Conservation (phyloP, 1,140 invertebrate species). For the Metaphire vulgaris region DNA sequence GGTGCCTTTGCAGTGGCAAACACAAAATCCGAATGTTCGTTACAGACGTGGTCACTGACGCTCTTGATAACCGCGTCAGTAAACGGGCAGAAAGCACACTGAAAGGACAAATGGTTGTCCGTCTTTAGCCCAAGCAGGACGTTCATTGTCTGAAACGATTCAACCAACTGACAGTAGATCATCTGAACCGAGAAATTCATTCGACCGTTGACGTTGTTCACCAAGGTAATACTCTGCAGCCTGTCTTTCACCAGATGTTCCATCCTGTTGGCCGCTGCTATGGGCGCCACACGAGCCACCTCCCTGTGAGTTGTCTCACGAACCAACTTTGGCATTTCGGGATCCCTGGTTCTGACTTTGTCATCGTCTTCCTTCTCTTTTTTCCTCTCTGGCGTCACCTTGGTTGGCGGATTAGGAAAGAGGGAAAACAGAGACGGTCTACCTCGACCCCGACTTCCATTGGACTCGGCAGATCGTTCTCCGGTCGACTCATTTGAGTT, state of each 20-base stretch:
- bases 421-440: not conserved
- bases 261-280: not conserved
- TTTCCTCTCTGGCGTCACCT: not conserved
- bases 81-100: not conserved
- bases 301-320: not conserved
- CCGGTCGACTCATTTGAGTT: not conserved
- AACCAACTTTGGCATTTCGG: not conserved
- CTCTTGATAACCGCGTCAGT: not conserved
- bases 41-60: not conserved
- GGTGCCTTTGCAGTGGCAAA: not conserved
- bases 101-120: not conserved
- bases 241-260: not conserved
- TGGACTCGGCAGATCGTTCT: not conserved
- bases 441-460: not conserved
- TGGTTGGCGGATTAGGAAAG: not conserved
- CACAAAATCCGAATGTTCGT: not conserved
- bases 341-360: not conserved
- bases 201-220: not conserved
- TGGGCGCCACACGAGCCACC: not conserved
- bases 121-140: not conserved
- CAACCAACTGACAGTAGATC: not conserved
- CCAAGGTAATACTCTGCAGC: not conserved
- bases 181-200: not conserved
- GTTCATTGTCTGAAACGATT: not conserved
- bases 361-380: no score